phyloP scores from a whole-genome alignment of 2,888 invertebrate genomes.

The Unio delphinus region DNA sequence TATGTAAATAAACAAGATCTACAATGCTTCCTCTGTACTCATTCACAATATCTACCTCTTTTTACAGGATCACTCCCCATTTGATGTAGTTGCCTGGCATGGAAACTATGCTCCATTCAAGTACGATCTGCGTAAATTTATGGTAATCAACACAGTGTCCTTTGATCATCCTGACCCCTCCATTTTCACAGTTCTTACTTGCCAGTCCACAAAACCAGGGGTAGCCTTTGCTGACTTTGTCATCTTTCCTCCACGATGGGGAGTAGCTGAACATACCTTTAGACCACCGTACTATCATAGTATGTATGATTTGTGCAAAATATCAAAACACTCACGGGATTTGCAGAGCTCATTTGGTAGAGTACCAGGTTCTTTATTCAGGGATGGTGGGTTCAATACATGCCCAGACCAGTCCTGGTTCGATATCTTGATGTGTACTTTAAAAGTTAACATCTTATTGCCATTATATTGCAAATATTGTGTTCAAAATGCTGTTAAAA shows the following conservation, averaged over 20 bases:
- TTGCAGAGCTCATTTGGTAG: background rate
- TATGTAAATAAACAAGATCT: too few species aligned
- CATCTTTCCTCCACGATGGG: slow-evolving; percentile 98
- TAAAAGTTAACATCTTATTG: too few species aligned
- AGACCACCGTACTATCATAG: slow-evolving; percentile 98
- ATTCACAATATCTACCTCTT: background rate
- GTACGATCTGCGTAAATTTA: slow-evolving; percentile 91
- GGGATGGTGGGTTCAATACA: background rate
- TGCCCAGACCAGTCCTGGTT: background rate
- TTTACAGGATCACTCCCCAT: slow-evolving; percentile 84
- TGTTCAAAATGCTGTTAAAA: too few species aligned
- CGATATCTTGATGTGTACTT: too few species aligned
- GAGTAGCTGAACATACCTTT: slow-evolving; percentile 95
- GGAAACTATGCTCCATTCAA: slow-evolving; percentile 99
- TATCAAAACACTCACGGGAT: background rate
- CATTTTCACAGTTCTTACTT: slow-evolving; percentile 97
- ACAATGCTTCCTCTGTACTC: too few species aligned
- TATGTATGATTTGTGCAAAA: slow-evolving; percentile 72
- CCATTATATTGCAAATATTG: too few species aligned
- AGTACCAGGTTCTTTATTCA: too few species aligned
- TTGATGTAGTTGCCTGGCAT: slow-evolving; percentile 99
- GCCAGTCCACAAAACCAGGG: slow-evolving; percentile 89
- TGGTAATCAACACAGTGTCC: slow-evolving; percentile 95
- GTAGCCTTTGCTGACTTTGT: slow-evolving; percentile 98
- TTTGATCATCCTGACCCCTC: slow-evolving; percentile 99